A percentile compares a stretch with the other conserved stretches of the same genome.
phyloP scores from a whole-genome alignment of 2,888 invertebrate species.

The Erannis defoliaria region DNA sequence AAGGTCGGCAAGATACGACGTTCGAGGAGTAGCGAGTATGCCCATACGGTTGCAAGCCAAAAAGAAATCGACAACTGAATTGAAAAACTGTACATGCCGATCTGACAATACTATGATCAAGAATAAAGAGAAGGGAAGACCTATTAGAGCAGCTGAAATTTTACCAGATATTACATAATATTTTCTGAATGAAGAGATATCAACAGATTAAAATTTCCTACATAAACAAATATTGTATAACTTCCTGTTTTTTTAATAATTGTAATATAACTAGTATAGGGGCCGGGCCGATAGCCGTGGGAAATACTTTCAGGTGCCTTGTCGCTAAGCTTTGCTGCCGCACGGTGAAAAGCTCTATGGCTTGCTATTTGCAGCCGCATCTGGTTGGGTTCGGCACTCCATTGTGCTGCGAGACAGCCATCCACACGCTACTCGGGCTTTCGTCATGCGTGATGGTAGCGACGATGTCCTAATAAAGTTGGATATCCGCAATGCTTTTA shows the following conservation, averaged over 20 bases:
- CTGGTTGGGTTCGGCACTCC: neutral
- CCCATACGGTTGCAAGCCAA: neutral
- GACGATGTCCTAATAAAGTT: neutral
- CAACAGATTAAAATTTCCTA: neutral
- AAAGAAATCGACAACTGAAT: neutral
- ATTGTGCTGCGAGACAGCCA: neutral
- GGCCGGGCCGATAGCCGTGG: too few relatives aligned
- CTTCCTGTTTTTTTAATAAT: neutral
- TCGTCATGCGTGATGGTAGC: neutral
- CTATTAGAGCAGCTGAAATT: neutral
- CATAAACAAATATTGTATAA: neutral
- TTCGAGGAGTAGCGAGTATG: slow-evolving; percentile 8
- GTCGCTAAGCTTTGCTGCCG: too few relatives aligned
- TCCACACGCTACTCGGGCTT: neutral
- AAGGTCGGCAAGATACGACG: slow-evolving; percentile 6
- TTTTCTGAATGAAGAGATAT: neutral
- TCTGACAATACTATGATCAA: neutral
- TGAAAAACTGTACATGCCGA: neutral
- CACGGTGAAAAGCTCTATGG: too few relatives aligned
- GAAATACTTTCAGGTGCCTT: too few relatives aligned
- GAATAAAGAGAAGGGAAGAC: slow-evolving; percentile 2
- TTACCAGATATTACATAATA: neutral
- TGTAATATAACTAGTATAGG: too few relatives aligned
- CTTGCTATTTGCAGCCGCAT: too few relatives aligned
- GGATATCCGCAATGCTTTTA: neutral